Conservation (phyloP, 2,113 vertebrate species). For the Puffinus mauretanicus region DNA sequence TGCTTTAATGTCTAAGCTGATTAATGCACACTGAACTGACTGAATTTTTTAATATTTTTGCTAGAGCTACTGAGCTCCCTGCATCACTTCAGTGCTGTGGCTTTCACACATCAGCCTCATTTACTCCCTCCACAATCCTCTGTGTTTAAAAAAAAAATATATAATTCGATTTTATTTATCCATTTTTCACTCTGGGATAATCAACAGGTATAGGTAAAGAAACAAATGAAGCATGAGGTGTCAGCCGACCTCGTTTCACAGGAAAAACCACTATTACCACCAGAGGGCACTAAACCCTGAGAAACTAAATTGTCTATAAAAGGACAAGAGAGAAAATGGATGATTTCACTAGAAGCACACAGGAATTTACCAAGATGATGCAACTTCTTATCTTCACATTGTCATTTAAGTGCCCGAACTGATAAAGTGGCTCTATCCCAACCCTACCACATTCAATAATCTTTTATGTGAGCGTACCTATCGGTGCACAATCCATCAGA, state of each 20-base stretch:
- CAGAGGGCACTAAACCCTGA: constrained; percentile 14
- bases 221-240: neutral
- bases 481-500: neutral
- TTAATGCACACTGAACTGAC: neutral
- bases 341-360: neutral
- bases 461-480: neutral
- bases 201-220: neutral
- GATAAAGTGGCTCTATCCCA: neutral
- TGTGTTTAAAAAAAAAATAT: neutral
- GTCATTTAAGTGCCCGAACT: neutral
- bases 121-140: neutral
- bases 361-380: neutral
- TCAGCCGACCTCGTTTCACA: rapidly evolving
- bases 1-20: neutral
- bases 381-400: neutral
- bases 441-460: neutral
- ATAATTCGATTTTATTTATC: neutral
- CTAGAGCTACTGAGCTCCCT: neutral
- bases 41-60: neutral
- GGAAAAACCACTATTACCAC: neutral
- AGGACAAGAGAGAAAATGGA: neutral
- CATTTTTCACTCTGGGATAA: neutral
- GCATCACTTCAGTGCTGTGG: neutral
- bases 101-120: neutral
- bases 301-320: neutral